These are phyloP conservation scores for Salpingus planirostris DNA, from an alignment of 2,888 invertebrate species.

Conservation along the genomic window DNA sequence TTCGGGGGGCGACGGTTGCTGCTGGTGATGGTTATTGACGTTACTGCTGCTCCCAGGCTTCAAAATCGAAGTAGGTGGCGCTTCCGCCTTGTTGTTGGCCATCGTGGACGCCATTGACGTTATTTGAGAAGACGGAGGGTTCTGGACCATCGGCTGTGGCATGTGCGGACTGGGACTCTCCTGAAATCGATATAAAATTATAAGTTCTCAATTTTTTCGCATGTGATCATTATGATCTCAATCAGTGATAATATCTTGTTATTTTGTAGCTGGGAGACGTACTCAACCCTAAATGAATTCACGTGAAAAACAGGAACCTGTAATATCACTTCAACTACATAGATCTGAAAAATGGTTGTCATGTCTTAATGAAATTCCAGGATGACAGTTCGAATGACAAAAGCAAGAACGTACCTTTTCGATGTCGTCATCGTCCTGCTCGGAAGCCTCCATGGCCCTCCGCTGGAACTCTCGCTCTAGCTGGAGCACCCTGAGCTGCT, in stretches of 20 bases:
- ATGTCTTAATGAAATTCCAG: too few species aligned
- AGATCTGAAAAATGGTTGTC: too few species aligned
- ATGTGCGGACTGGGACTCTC: slow-evolving; percentile 35
- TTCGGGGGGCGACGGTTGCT: slow-evolving; percentile 26
- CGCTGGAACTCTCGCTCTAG: slow-evolving; percentile 93
- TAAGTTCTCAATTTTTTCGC: too few species aligned
- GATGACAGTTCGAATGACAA: neutral
- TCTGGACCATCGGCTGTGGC: slow-evolving; percentile 30
- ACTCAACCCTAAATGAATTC: too few species aligned
- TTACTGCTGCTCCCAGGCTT: slow-evolving; percentile 35
- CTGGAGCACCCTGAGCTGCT: slow-evolving; percentile 78
- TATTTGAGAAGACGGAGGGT: neutral
- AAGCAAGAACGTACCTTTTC: slow-evolving; percentile 43
- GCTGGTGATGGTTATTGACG: slow-evolving; percentile 13
- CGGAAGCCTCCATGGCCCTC: slow-evolving; percentile 70
- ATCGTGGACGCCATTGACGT: neutral
- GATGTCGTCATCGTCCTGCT: slow-evolving; percentile 61
- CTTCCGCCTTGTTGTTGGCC: slow-evolving; percentile 15
- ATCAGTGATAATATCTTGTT: too few species aligned
- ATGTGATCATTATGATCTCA: too few species aligned
- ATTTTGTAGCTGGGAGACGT: too few species aligned
- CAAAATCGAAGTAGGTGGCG: slow-evolving; percentile 35
- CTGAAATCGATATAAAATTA: too few species aligned
- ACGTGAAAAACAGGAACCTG: too few species aligned
- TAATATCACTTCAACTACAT: too few species aligned